phyloP scores from a whole-genome alignment of 2,797 vertebrate genomes.

The Chaunax sp. region DNA sequence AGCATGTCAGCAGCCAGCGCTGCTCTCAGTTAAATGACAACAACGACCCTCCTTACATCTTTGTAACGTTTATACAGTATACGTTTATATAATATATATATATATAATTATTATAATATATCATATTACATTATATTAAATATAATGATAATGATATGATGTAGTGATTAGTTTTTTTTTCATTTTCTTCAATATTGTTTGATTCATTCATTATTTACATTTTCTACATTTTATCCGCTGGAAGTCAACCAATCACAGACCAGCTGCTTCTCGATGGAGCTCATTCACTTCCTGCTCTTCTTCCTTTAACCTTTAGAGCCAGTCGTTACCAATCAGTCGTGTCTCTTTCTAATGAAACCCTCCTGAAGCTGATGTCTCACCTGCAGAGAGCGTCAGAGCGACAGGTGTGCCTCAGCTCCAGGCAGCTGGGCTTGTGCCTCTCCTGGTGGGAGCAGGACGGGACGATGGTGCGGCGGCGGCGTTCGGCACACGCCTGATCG shows the following conservation, averaged over 20 bases:
- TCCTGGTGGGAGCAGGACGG: slow-evolving; percentile 94
- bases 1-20: no score
- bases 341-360: slow-evolving; percentile 25
- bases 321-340: slow-evolving; percentile 48
- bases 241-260: slow-evolving; percentile 6
- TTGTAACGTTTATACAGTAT: no score
- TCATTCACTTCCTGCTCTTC: slow-evolving; percentile 15
- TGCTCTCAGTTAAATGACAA: no score
- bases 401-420: slow-evolving; percentile 88
- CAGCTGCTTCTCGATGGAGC: not conserved
- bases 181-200: no score
- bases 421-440: slow-evolving; percentile 87
- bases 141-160: no score
- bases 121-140: no score
- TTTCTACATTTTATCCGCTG: no score
- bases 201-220: no score
- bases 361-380: slow-evolving; percentile 65
- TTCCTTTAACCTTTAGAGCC: slow-evolving; percentile 41
- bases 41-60: no score
- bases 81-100: no score
- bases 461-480: slow-evolving; percentile 93
- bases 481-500: slow-evolving; percentile 92
- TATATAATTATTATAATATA: no score
- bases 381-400: slow-evolving; percentile 90
- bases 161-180: no score